Evolutionary conservation across 1,140 invertebrate genomes (phyloP), one percentile per base, ranked within the genome.

Genomic region (Drosophila hydei): DNA sequence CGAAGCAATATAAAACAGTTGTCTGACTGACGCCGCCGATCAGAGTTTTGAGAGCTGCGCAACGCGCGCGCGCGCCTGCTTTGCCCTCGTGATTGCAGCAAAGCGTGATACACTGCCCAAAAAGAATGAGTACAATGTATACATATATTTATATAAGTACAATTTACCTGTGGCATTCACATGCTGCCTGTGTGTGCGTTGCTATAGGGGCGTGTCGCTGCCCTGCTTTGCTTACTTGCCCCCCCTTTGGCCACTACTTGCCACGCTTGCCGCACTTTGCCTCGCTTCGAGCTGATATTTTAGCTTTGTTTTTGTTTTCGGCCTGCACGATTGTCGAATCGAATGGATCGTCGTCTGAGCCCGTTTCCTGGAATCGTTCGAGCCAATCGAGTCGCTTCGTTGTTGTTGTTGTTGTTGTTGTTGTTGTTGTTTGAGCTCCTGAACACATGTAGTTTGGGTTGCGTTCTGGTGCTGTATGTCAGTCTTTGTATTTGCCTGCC

Each of bases 101-200:
- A 18, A 47, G 11, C 45, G 43, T 48, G 16, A 61, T 54, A 62
- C 72, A 67, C 56, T 72, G 60, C 65, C 70, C 55, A 50, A 47
- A 61, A 63, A 45, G 75, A 51, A 72, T 42, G 23, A 25, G 40
- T 16, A 50, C n/a, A 14, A 33, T 62, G 47, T 30, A 36, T 42
- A 51, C 33, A 48, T 18, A n/a, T 56, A n/a, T 42, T 6, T 40
- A 30, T n/a, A 30, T 21, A 45, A 42, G 27, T 52, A 59, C 36
- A 36, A 60, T 59, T 74, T 77, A 77, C 62, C 79, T 83, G 79
- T 70, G 43, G 61, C 79, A 81, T 73, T 73, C n/a, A n/a, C n/a
- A n/a, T n/a, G n/a, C n/a, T n/a, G 75, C 69, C 75, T 63, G 19
- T 69, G 21, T 48, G 58, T 30, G 27, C 38, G 36, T 33, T 11